phyloP scores from a whole-genome alignment of 2,113 vertebrate species.

The Patagioenas fasciata region DNA sequence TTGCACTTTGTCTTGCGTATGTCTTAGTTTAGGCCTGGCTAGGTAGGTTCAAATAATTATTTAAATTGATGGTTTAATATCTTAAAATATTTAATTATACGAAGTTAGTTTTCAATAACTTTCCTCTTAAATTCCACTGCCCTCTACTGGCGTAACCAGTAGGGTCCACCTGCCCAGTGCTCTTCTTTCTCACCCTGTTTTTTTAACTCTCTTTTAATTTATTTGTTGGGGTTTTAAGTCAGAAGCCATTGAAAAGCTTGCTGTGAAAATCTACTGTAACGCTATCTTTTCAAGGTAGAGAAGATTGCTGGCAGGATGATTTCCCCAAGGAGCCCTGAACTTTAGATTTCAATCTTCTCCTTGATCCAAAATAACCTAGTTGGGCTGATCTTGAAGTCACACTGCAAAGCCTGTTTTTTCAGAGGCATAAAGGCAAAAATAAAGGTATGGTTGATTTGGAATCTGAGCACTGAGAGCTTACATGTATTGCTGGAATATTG shows the following conservation, averaged over 20 bases:
- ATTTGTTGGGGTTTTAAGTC: background rate
- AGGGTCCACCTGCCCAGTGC: background rate
- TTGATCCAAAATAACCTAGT: constrained; percentile 20
- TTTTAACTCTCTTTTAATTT: background rate
- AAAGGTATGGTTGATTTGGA: background rate
- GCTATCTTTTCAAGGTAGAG: background rate
- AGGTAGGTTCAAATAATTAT: background rate
- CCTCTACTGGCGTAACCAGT: constrained; percentile 48
- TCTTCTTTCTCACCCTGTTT: background rate
- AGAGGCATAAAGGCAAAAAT: background rate
- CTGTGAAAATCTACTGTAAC: background rate
- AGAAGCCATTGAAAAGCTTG: background rate
- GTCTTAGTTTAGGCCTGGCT: background rate
- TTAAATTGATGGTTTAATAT: background rate
- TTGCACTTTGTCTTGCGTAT: background rate
- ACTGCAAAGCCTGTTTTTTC: constrained; percentile 23
- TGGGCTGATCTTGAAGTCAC: background rate
- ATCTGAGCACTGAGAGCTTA: background rate
- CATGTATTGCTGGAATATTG: background rate
- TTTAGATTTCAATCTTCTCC: constrained; percentile 39
- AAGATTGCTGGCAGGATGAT: background rate
- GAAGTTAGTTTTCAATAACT: background rate
- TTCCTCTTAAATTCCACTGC: constrained; percentile 44
- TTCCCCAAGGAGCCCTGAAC: constrained; percentile 23
- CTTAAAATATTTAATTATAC: background rate